Percentiles rank a stretch among this genome's conserved stretches.
These are phyloP conservation scores for Lucilia sericata DNA, from an alignment of 1,140 invertebrate genomes.

Conservation along the genomic window DNA sequence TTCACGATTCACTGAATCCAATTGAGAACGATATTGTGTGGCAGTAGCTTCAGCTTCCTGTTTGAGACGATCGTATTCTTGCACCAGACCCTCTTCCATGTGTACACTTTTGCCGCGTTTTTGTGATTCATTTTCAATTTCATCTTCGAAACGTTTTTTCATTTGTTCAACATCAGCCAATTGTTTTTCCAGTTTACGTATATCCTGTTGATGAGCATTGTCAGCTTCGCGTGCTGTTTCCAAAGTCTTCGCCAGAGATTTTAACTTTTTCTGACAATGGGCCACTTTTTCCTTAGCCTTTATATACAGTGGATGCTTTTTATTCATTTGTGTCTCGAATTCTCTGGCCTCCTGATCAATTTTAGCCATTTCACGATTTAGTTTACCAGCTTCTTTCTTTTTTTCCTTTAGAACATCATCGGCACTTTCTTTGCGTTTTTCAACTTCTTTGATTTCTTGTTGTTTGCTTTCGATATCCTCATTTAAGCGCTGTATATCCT, in stretches of 20 bases:
- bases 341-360: conserved; percentile 94
- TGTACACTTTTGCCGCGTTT: conserved; percentile 90
- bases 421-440: conserved; percentile 87
- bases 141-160: conserved; percentile 86
- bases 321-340: conserved; percentile 93
- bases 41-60: conserved; percentile 95
- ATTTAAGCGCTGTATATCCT: conserved; percentile 86
- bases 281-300: conserved; percentile 96
- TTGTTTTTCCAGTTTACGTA: conserved; percentile 88
- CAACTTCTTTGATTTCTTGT: conserved; percentile 83
- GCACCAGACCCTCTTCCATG: conserved; percentile 92
- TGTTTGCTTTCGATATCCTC: conserved; percentile 88
- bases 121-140: conserved; percentile 86
- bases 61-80: conserved; percentile 96
- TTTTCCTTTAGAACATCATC: conserved; percentile 94
- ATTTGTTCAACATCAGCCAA: conserved; percentile 85
- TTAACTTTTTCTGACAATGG: conserved; percentile 96
- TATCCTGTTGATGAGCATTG: conserved; percentile 92
- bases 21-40: conserved; percentile 88
- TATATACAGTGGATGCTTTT: conserved; percentile 95
- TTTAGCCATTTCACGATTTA: conserved; percentile 89
- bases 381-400: conserved; percentile 90
- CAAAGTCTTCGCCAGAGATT: conserved; percentile 90
- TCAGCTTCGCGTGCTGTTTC: conserved; percentile 92
- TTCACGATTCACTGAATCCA: conserved; percentile 96